These are phyloP conservation scores for Dryobotodes eremita DNA, from an alignment of 2,888 invertebrate genomes.

Conservation along the genomic window DNA sequence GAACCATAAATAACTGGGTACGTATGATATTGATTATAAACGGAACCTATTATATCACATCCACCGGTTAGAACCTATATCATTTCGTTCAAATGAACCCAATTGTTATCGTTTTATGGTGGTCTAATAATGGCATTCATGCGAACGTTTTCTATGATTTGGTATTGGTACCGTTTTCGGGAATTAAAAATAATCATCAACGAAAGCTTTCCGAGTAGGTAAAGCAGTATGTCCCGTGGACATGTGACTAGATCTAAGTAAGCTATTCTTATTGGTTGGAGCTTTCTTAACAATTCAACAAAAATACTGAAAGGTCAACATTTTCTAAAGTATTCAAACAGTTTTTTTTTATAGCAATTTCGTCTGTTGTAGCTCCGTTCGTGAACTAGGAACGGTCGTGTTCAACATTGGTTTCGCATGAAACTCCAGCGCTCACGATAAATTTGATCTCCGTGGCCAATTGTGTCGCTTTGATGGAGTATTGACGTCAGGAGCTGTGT, in stretches of 20 bases:
- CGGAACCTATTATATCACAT: constrained; percentile 36
- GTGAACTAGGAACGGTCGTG: constrained; percentile 71
- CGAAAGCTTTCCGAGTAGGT: not conserved
- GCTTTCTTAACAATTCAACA: constrained; percentile 2
- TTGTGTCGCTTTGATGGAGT: constrained; percentile 70
- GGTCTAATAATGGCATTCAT: not conserved
- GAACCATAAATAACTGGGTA: constrained; percentile 18
- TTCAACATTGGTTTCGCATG: constrained; percentile 76
- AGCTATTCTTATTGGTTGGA: not conserved
- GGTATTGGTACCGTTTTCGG: not conserved
- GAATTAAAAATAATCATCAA: not conserved
- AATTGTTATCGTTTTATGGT: not conserved
- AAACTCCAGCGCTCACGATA: constrained; percentile 67
- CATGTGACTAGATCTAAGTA: not conserved
- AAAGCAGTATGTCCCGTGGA: not conserved
- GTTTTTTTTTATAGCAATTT: constrained; percentile 60
- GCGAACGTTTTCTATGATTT: not conserved
- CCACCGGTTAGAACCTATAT: not conserved
- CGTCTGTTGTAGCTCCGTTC: constrained; percentile 60
- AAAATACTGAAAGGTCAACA: constrained; percentile 51
- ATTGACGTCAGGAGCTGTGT: constrained; percentile 51
- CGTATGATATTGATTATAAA: constrained; percentile 34
- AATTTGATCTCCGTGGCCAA: constrained; percentile 78
- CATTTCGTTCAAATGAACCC: not conserved
- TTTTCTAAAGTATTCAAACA: constrained; percentile 56